Evolutionary conservation across 2,888 invertebrate species (phyloP).

Genomic region (Sinohyriopsis cumingii): DNA sequence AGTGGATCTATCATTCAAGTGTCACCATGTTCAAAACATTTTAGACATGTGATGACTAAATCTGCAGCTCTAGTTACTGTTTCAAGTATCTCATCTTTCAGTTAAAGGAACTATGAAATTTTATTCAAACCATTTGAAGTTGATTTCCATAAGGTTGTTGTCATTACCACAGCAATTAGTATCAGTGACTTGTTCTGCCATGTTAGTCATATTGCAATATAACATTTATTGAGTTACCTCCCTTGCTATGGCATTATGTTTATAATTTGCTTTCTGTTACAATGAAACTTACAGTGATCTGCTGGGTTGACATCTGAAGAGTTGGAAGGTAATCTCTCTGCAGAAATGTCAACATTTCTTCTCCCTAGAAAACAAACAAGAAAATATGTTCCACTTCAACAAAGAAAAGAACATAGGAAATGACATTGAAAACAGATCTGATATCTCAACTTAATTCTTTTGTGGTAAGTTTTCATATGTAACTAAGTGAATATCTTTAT

Average conservation of each 20-base stretch:
- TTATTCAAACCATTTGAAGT: neutral
- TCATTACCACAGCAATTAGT: neutral
- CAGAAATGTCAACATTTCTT: constrained; percentile 72
- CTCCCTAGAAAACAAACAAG: constrained; percentile 63
- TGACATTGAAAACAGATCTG: too few species aligned
- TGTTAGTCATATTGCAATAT: neutral
- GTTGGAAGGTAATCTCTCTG: constrained; percentile 72
- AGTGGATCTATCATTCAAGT: too few species aligned
- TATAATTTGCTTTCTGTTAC: neutral
- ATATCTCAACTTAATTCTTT: too few species aligned
- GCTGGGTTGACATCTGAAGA: constrained; percentile 69
- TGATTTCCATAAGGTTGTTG: neutral
- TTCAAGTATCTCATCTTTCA: too few species aligned
- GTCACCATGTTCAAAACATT: too few species aligned
- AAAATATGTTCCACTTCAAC: too few species aligned
- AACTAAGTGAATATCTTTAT: too few species aligned
- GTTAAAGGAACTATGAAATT: too few species aligned
- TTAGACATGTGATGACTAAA: too few species aligned
- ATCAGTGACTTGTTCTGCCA: neutral
- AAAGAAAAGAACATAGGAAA: too few species aligned
- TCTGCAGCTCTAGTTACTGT: too few species aligned
- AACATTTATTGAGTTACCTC: neutral
- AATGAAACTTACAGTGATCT: constrained; percentile 56
- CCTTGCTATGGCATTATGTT: neutral
- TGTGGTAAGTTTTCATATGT: too few species aligned